Evolutionary conservation across 2,888 invertebrate species (phyloP).

Genomic region (Bimastos eiseni): DNA sequence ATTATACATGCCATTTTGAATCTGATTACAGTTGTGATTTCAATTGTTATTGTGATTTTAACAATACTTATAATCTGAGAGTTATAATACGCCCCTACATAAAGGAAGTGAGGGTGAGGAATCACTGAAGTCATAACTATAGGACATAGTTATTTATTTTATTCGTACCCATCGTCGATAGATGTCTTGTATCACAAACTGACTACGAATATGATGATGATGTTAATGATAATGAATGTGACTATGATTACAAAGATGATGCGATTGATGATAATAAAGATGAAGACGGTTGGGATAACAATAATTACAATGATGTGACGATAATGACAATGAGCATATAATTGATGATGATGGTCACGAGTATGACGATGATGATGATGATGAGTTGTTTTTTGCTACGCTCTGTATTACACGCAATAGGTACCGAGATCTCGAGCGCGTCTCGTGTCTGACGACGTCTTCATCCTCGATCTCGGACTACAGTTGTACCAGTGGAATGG

Average conservation of each 20-base stretch:
- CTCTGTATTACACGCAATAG: slow-evolving; percentile 34
- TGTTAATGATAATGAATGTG: neutral
- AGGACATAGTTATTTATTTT: too few species aligned
- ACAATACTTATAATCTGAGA: too few species aligned
- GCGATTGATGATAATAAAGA: slow-evolving; percentile 20
- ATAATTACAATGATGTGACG: neutral
- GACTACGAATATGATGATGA: slow-evolving; percentile 23
- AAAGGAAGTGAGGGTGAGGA: too few species aligned
- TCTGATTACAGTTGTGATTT: too few species aligned
- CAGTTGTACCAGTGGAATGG: slow-evolving; percentile 59
- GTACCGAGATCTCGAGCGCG: slow-evolving; percentile 38
- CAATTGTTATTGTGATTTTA: too few species aligned
- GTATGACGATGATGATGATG: neutral
- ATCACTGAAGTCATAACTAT: too few species aligned
- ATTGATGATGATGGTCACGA: neutral
- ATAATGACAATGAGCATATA: neutral
- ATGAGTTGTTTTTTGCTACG: neutral
- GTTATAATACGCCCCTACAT: too few species aligned
- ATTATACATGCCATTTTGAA: too few species aligned
- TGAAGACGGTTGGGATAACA: slow-evolving; percentile 16
- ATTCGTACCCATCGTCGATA: too few species aligned
- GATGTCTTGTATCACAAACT: too few species aligned
- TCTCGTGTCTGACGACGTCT: slow-evolving; percentile 56
- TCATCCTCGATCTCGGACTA: slow-evolving; percentile 57
- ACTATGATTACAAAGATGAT: neutral